A percentile compares a stretch with the other conserved stretches of the same genome.
Evolutionary conservation across 2,797 vertebrate genomes (phyloP).

Genomic region (Nyctalus aviator): DNA sequence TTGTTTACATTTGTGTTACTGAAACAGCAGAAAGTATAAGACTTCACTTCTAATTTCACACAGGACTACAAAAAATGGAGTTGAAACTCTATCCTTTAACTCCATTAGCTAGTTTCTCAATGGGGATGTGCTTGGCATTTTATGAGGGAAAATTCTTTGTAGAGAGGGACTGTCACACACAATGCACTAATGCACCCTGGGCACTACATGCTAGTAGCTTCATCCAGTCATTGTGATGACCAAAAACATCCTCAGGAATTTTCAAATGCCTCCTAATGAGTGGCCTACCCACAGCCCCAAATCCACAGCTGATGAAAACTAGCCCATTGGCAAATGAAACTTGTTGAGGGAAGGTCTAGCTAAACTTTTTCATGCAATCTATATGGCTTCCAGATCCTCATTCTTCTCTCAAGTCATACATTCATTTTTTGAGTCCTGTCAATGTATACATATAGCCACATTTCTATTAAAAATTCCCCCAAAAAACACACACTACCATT

Average conservation of each 20-base stretch:
- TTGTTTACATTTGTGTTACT: constrained; percentile 52
- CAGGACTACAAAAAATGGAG: not conserved
- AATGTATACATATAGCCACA: not conserved
- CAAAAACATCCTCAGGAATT: not conserved
- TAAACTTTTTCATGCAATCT: not conserved
- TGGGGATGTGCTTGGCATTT: not conserved
- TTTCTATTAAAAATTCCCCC: constrained; percentile 15
- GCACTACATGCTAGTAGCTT: not conserved
- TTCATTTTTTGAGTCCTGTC: not conserved
- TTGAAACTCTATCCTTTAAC: not conserved
- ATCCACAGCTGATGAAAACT: not conserved
- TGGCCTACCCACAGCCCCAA: not conserved
- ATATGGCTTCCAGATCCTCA: not conserved
- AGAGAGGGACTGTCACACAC: not conserved
- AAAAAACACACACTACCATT: not conserved
- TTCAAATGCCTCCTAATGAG: not conserved
- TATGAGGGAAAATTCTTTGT: not conserved
- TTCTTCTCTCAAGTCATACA: not conserved
- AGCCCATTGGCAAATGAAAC: not conserved
- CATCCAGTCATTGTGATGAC: not conserved
- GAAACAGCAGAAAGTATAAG: not conserved
- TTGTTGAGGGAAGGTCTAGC: not conserved
- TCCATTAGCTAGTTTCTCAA: not conserved
- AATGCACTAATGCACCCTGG: not conserved
- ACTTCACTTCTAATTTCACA: constrained; percentile 11